Conservation (phyloP, 2,113 vertebrate species). For the Pseudopipra pipra region DNA sequence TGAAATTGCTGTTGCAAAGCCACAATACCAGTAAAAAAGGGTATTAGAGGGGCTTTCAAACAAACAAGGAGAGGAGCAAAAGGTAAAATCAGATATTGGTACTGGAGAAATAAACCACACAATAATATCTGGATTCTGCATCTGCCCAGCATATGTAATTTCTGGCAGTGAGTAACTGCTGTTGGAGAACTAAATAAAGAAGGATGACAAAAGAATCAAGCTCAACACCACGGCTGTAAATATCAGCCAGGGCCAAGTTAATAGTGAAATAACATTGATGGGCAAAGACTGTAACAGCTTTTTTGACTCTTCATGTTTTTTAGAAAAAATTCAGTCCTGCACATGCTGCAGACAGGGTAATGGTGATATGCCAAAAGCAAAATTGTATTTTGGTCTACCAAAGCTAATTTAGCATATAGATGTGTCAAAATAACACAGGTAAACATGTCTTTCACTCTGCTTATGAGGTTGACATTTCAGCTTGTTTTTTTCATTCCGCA, state of each 20-base stretch:
- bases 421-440: neutral
- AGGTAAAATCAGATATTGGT: slow-evolving; percentile 19
- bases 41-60: neutral
- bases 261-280: neutral
- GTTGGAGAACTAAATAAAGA: slow-evolving; percentile 38
- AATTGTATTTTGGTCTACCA: neutral
- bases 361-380: neutral
- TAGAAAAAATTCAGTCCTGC: neutral
- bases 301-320: neutral
- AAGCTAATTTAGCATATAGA: neutral
- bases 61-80: neutral
- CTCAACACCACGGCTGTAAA: neutral
- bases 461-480: neutral
- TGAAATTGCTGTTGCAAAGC: neutral
- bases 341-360: neutral
- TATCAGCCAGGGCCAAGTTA: slow-evolving; percentile 17
- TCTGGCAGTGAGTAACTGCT: slow-evolving; percentile 39
- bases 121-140: slow-evolving; percentile 49
- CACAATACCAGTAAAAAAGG: neutral
- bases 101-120: slow-evolving; percentile 5
- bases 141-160: slow-evolving; percentile 59
- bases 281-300: neutral
- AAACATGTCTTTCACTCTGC: neutral
- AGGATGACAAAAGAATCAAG: slow-evolving; percentile 38
- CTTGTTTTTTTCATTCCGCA: neutral